These are phyloP conservation scores for Hippopotamus amphibius DNA, from an alignment of 2,113 vertebrate genomes.

Conservation along the genomic window DNA sequence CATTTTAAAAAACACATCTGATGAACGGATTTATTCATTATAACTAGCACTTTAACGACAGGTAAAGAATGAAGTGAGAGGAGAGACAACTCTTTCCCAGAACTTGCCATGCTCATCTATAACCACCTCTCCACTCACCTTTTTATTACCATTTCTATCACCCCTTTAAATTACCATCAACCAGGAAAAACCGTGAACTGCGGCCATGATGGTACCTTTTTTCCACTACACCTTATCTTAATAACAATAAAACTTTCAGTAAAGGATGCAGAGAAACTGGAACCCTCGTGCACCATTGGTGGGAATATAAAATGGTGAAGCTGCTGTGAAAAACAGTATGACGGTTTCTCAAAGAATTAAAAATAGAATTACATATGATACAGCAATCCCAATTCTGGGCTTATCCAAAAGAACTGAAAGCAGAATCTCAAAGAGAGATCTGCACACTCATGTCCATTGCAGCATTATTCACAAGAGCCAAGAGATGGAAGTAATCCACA, in stretches of 20 bases:
- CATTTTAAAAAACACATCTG: neutral
- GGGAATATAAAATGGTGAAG: neutral
- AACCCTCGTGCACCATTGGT: neutral
- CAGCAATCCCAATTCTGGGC: neutral
- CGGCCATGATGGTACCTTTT: neutral
- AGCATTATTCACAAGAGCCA: neutral
- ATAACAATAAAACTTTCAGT: neutral
- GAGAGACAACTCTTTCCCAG: neutral
- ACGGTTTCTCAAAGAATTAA: constrained; percentile 7
- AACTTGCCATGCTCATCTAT: neutral
- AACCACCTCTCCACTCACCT: neutral
- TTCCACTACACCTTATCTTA: neutral
- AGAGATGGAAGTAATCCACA: neutral
- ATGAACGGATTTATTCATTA: constrained; percentile 7
- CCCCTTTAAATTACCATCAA: constrained; percentile 25
- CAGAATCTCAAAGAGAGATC: neutral
- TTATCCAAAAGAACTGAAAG: neutral
- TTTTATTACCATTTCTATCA: neutral
- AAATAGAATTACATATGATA: neutral
- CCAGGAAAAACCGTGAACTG: neutral
- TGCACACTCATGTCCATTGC: neutral
- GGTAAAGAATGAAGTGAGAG: neutral
- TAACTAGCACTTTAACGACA: constrained; percentile 46
- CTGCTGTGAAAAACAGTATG: neutral
- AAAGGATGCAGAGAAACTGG: neutral